Evolutionary conservation across 2,888 invertebrate genomes (phyloP).

Genomic region (Athalia rosae): DNA sequence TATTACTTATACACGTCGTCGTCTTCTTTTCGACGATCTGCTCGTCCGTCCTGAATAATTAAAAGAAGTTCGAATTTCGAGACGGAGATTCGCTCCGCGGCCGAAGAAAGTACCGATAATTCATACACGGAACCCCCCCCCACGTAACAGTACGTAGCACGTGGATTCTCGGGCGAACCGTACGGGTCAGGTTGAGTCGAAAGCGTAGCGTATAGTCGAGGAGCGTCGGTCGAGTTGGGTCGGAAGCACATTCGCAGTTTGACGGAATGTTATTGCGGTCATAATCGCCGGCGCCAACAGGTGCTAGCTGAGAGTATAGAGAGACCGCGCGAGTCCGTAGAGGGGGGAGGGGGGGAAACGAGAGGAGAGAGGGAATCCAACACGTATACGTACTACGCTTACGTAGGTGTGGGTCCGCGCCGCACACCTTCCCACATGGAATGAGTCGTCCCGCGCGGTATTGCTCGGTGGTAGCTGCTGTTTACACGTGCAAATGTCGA

Average conservation of each 20-base stretch:
- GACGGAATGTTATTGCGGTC: constrained; percentile 73
- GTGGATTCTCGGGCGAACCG: constrained; percentile 49
- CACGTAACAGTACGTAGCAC: constrained; percentile 36
- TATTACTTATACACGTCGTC: no score
- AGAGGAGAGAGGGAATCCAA: constrained; percentile 17
- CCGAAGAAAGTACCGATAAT: constrained; percentile 25
- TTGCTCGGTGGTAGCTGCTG: neutral
- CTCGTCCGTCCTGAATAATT: neutral
- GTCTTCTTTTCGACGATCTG: neutral
- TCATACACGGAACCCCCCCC: neutral
- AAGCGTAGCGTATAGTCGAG: constrained; percentile 26
- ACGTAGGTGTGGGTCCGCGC: neutral
- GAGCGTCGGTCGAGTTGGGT: neutral
- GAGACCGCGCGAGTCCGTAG: constrained; percentile 43
- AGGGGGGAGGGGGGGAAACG: constrained; percentile 48
- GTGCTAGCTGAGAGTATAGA: constrained; percentile 61
- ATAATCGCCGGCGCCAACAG: constrained; percentile 73
- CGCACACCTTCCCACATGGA: neutral
- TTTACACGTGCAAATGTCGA: no score
- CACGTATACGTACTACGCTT: constrained; percentile 1
- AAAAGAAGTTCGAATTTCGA: neutral
- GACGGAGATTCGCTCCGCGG: neutral
- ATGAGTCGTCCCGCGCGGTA: constrained; percentile 6
- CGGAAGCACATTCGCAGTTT: constrained; percentile 63
- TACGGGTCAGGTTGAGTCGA: constrained; percentile 50